A percentile compares a stretch with the other conserved stretches of the same genome.
Evolutionary conservation across 2,888 invertebrate genomes (phyloP).

Genomic region (Chrysolina haemoptera): DNA sequence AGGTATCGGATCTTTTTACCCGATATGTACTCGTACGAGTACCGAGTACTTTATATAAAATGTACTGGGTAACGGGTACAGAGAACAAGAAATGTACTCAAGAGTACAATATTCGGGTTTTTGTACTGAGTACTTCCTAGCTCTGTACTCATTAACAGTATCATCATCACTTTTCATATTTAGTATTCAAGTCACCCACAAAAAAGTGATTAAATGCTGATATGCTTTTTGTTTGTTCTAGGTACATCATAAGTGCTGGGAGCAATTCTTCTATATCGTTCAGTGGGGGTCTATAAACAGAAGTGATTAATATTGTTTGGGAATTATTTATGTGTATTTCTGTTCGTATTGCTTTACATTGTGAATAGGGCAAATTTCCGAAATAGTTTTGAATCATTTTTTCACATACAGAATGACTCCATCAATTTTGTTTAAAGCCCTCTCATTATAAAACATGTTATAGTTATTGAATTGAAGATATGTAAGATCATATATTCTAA

Average conservation of each 20-base stretch:
- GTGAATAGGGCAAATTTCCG: neutral
- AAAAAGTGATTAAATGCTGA: neutral
- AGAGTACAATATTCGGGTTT: too few species aligned
- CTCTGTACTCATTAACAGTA: neutral
- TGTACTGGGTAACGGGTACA: too few species aligned
- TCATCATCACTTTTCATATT: slow-evolving; percentile 1
- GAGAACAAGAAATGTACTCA: too few species aligned
- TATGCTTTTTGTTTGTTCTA: neutral
- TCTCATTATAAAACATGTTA: neutral
- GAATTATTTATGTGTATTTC: slow-evolving; percentile 3
- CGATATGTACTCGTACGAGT: too few species aligned
- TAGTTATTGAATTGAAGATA: neutral
- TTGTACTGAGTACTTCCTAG: neutral
- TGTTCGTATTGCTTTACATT: neutral
- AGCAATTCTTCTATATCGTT: slow-evolving; percentile 8
- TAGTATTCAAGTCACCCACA: slow-evolving; percentile 17
- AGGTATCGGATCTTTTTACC: too few species aligned
- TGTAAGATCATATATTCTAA: neutral
- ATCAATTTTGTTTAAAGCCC: slow-evolving; percentile 4
- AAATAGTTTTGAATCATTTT: neutral
- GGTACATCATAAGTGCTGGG: neutral
- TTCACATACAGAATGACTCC: slow-evolving; percentile 14
- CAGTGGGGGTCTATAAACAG: slow-evolving; percentile 9
- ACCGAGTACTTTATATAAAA: too few species aligned
- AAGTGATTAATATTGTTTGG: slow-evolving; percentile 17